These are phyloP conservation scores for Tympanuchus pallidicinctus DNA, from an alignment of 2,113 vertebrate species.

Conservation along the genomic window DNA sequence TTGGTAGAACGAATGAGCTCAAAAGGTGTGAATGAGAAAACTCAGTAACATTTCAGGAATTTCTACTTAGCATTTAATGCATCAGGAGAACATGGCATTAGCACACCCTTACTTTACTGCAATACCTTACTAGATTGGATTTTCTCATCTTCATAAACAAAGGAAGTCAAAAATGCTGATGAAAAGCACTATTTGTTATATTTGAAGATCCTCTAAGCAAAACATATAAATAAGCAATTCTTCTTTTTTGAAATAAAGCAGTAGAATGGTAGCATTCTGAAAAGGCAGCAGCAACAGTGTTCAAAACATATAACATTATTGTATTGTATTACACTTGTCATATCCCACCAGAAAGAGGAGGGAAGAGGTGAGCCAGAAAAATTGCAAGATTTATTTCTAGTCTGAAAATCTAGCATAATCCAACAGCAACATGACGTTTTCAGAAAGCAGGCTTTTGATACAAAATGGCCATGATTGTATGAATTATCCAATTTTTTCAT, in stretches of 20 bases:
- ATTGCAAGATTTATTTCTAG: background rate
- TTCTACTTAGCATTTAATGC: background rate
- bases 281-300: accelerated
- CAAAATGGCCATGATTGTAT: background rate
- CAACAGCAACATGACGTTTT: background rate
- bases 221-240: background rate
- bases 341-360: too few relatives aligned
- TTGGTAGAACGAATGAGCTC: background rate
- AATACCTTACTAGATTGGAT: background rate
- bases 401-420: background rate
- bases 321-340: too few relatives aligned
- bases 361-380: background rate
- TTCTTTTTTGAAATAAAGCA: background rate
- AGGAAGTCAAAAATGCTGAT: background rate
- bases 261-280: background rate
- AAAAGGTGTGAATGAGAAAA: background rate
- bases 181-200: background rate
- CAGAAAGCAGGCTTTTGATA: background rate
- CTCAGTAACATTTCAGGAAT: background rate
- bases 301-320: background rate
- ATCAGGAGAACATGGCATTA: background rate
- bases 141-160: background rate
- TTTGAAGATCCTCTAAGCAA: background rate
- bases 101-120: background rate
- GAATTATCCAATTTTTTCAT: background rate